Percentiles rank a stretch among this genome's conserved stretches.
phyloP scores from a whole-genome alignment of 2,888 invertebrate genomes.

The Tyria jacobaeae region DNA sequence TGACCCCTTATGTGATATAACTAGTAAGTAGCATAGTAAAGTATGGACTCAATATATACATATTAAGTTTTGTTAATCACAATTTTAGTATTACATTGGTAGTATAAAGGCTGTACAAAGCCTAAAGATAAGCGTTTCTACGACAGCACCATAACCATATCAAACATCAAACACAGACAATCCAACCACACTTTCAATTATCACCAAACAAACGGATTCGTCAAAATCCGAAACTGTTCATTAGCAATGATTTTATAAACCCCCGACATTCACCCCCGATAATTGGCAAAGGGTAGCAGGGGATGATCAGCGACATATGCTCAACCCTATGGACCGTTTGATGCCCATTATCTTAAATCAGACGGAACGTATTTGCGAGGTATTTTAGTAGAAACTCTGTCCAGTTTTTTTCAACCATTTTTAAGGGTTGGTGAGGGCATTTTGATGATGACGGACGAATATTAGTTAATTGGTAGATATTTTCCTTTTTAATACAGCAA shows the following conservation, averaged over 20 bases:
- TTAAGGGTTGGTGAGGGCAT: not conserved
- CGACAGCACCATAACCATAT: not conserved
- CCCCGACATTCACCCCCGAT: slow-evolving; percentile 40
- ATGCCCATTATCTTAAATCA: slow-evolving; percentile 73
- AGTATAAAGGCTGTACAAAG: not conserved
- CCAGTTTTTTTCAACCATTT: not conserved
- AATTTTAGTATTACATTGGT: not conserved
- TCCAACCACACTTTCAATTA: slow-evolving; percentile 19
- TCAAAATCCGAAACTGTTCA: slow-evolving; percentile 29
- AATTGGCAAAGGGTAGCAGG: slow-evolving; percentile 66
- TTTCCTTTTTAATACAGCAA: not conserved
- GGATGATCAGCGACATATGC: slow-evolving; percentile 73
- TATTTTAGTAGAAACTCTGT: slow-evolving; percentile 36
- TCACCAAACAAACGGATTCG: slow-evolving; percentile 19
- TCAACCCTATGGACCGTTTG: slow-evolving; percentile 57
- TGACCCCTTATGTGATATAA: too few relatives aligned
- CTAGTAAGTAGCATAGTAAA: too few relatives aligned
- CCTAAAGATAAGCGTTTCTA: not conserved
- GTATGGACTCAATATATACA: too few relatives aligned
- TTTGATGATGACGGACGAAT: slow-evolving; percentile 6
- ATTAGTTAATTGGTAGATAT: slow-evolving; percentile 3
- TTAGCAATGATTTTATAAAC: slow-evolving; percentile 45
- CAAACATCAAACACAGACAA: not conserved
- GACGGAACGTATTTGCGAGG: slow-evolving; percentile 60
- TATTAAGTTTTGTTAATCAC: not conserved